These are phyloP conservation scores for Turritopsis dohrnii DNA, from an alignment of 30 jellyfish, hydroid and myxozoan genomes.

Conservation along the genomic window DNA sequence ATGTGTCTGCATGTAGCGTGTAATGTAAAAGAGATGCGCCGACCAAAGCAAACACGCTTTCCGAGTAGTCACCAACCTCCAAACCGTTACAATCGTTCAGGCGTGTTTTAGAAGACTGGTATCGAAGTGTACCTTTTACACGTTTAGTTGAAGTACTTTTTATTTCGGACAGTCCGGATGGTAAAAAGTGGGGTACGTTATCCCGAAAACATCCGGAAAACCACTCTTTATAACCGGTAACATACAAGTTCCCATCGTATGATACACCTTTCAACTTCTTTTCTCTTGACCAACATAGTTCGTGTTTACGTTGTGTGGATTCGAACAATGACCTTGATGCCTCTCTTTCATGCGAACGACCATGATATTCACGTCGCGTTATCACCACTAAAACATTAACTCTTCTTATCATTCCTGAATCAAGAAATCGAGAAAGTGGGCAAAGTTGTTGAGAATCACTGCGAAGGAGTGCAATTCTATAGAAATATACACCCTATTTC, in stretches of 20 bases:
- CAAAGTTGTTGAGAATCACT: no score
- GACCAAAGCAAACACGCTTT: neutral
- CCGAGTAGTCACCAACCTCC: neutral
- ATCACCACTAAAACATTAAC: neutral
- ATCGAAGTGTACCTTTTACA: neutral
- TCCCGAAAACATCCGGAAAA: neutral
- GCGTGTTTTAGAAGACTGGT: neutral
- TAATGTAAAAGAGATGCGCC: neutral
- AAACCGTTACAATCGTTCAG: neutral
- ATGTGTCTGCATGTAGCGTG: neutral
- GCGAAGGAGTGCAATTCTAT: no score
- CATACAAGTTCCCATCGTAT: neutral
- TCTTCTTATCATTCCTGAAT: neutral
- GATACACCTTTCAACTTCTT: neutral
- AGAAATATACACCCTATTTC: no score
- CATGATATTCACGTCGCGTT: neutral
- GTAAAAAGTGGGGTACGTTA: neutral
- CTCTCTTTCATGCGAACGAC: neutral
- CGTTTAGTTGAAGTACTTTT: neutral
- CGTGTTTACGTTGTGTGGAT: neutral
- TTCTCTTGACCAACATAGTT: neutral
- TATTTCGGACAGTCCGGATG: neutral
- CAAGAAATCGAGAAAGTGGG: no score
- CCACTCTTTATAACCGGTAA: neutral
- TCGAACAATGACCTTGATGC: neutral